A percentile compares a stretch with the other conserved stretches of the same genome.
Conservation (phyloP, 2,113 vertebrate species). For the Chaetodon trifascialis region DNA sequence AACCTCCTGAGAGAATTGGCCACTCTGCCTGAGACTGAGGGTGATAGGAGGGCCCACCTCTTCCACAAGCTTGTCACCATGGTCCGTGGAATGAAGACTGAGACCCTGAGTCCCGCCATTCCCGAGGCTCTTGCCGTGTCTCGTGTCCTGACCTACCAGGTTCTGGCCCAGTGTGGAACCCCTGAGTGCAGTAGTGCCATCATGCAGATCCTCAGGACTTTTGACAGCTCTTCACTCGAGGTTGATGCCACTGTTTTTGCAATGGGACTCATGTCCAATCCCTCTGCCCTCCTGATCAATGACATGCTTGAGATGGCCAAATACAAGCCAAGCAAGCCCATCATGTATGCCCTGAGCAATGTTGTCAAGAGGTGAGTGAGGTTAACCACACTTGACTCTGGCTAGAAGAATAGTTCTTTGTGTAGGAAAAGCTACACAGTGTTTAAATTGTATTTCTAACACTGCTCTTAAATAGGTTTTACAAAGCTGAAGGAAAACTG, state of each 20-base stretch:
- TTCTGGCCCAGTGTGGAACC: conserved; percentile 92
- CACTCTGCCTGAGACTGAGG: conserved; percentile 81
- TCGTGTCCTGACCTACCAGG: conserved; percentile 89
- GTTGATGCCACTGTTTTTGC: conserved; percentile 88
- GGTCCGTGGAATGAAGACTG: conserved; percentile 86
- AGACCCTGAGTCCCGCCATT: conserved; percentile 78
- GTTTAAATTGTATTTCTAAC: not conserved
- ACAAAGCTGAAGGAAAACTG: conserved; percentile 72
- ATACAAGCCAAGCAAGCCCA: conserved; percentile 87
- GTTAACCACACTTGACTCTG: not conserved
- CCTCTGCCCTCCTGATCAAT: conserved; percentile 85
- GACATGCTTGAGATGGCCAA: conserved; percentile 91
- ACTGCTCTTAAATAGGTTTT: conserved; percentile 82
- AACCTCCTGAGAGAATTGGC: conserved; percentile 87
- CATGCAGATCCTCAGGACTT: conserved; percentile 88
- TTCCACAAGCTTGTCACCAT: conserved; percentile 90
- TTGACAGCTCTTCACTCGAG: conserved; percentile 78
- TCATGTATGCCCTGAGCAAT: conserved; percentile 92
- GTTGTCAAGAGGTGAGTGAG: conserved; percentile 89
- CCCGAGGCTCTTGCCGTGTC: conserved; percentile 74
- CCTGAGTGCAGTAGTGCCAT: conserved; percentile 90
- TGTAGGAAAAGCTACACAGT: not conserved
- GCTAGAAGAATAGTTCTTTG: not conserved
- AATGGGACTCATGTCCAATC: conserved; percentile 89
- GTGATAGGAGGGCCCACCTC: conserved; percentile 88